These are phyloP conservation scores for Onychomys arenicola DNA, from an alignment of 2,797 vertebrate genomes.

Conservation along the genomic window DNA sequence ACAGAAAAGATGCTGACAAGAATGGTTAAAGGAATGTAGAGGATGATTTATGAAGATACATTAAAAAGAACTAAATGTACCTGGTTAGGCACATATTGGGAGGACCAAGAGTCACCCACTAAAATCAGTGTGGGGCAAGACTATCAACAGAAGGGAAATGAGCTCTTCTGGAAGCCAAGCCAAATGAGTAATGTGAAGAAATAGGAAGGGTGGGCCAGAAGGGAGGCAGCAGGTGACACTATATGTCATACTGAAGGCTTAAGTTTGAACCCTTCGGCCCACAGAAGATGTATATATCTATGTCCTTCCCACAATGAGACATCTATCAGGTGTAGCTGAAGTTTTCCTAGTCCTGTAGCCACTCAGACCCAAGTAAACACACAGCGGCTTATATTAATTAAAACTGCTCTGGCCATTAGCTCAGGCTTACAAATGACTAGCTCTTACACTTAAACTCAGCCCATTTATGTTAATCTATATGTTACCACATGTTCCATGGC, in stretches of 20 bases:
- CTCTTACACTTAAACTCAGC: too few species aligned
- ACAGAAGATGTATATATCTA: neutral
- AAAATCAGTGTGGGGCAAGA: conserved; percentile 19
- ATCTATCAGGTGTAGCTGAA: neutral
- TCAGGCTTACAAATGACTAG: too few species aligned
- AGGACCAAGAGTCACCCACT: conserved; percentile 7
- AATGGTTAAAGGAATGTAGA: conserved; percentile 78
- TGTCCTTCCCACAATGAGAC: neutral
- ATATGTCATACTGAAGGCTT: neutral
- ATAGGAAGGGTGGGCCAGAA: neutral
- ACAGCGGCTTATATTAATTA: too few species aligned
- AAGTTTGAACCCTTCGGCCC: neutral
- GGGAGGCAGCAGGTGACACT: neutral
- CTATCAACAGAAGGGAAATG: neutral
- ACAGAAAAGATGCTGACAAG: conserved; percentile 74
- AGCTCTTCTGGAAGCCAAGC: neutral
- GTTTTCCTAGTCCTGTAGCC: too few species aligned
- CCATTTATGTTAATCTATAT: too few species aligned
- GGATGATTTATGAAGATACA: conserved; percentile 85
- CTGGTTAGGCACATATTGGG: conserved; percentile 77
- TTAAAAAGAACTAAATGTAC: conserved; percentile 82
- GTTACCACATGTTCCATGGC: too few species aligned
- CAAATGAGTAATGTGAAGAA: conserved; percentile 17
- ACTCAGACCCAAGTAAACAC: too few species aligned
- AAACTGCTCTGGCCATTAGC: too few species aligned